These are phyloP conservation scores for Acheta domesticus DNA, from an alignment of 2,888 invertebrate genomes.

Conservation along the genomic window DNA sequence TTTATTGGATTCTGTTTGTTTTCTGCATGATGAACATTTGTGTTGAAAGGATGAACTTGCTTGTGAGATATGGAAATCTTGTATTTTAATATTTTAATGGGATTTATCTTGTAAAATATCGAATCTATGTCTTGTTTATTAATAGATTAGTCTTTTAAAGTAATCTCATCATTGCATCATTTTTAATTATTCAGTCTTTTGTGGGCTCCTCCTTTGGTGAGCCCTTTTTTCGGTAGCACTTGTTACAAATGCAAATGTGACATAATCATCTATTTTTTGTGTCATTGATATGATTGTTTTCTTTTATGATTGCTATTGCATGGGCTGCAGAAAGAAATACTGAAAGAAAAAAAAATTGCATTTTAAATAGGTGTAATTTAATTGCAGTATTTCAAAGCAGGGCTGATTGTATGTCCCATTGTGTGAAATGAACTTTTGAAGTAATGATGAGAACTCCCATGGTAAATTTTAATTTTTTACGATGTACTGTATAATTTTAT, in stretches of 20 bases:
- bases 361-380: too few relatives aligned
- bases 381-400: too few relatives aligned
- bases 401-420: too few relatives aligned
- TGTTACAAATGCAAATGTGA: too few relatives aligned
- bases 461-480: constrained; percentile 31
- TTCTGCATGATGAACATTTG: constrained; percentile 5
- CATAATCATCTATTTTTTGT: too few relatives aligned
- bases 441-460: constrained; percentile 21
- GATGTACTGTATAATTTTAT: constrained; percentile 12
- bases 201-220: too few relatives aligned
- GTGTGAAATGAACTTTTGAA: background rate
- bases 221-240: too few relatives aligned
- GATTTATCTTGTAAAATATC: background rate
- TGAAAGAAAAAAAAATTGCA: too few relatives aligned
- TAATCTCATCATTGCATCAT: background rate
- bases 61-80: background rate
- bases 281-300: too few relatives aligned
- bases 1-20: constrained; percentile 27
- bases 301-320: too few relatives aligned
- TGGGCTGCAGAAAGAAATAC: too few relatives aligned
- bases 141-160: background rate
- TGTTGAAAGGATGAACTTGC: background rate
- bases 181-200: too few relatives aligned
- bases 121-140: background rate
- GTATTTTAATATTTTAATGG: constrained; percentile 18